Evolutionary conservation across 2,797 vertebrate genomes (phyloP).

Genomic region (Vultur gryphus): DNA sequence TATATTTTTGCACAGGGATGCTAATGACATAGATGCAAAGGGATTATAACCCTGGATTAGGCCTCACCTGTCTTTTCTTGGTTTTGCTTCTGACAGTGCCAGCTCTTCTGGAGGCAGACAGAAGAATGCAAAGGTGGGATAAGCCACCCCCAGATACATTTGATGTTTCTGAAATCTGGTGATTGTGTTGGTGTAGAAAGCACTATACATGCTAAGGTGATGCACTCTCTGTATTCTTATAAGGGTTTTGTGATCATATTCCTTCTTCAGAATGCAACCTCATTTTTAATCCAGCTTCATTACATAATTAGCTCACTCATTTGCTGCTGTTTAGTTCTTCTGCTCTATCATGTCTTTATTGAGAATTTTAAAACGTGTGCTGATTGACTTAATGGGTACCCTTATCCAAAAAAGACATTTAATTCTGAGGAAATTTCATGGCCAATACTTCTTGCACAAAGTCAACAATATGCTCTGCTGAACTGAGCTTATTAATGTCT

Average conservation of each 20-base stretch:
- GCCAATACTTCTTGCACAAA: background rate
- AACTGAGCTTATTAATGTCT: background rate
- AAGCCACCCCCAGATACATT: background rate
- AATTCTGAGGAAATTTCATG: background rate
- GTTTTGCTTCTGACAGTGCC: background rate
- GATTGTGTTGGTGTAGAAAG: background rate
- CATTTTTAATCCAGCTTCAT: background rate
- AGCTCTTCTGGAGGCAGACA: background rate
- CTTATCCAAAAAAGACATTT: background rate
- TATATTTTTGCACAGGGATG: background rate
- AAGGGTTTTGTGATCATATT: background rate
- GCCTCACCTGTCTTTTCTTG: fast-evolving
- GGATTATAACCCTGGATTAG: background rate
- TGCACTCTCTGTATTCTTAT: background rate
- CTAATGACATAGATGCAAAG: background rate
- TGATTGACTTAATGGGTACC: background rate
- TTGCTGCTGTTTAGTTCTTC: background rate
- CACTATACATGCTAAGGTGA: background rate
- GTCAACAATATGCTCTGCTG: background rate
- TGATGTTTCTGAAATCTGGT: background rate
- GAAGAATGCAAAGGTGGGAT: background rate
- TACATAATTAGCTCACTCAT: background rate
- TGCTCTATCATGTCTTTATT: background rate
- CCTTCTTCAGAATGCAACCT: background rate
- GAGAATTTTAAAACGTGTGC: background rate